phyloP scores from a whole-genome alignment of 1,140 invertebrate genomes.

The Orius insidiosus region DNA sequence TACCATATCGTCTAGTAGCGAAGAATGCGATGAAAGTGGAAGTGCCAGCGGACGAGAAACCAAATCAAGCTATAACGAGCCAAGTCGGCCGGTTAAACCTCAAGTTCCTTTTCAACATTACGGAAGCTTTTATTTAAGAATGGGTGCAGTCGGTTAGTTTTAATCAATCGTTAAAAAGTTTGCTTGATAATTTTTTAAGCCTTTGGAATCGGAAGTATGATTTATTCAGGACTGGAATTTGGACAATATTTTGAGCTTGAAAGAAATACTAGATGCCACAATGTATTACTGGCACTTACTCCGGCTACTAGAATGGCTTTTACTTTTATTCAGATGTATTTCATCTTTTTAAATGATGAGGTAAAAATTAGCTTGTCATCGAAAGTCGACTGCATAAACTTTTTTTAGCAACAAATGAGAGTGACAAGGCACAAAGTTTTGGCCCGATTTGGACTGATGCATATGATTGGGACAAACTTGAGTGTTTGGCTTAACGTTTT shows the following conservation, averaged over 20 bases:
- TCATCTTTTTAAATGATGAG: constrained; percentile 47
- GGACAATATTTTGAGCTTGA: constrained; percentile 36
- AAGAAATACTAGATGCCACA: constrained; percentile 33
- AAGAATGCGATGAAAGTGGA: constrained; percentile 15
- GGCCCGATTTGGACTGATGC: constrained; percentile 44
- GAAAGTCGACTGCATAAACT: constrained; percentile 11
- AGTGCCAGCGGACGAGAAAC: constrained; percentile 17
- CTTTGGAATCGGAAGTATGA: constrained; percentile 48
- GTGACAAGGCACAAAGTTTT: constrained; percentile 41
- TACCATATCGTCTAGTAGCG: constrained; percentile 13
- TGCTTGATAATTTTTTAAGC: constrained; percentile 24
- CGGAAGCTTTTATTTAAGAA: constrained; percentile 61
- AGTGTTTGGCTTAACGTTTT: constrained; percentile 46
- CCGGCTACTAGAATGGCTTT: constrained; percentile 38
- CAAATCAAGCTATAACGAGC: constrained; percentile 19
- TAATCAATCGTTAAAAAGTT: background rate
- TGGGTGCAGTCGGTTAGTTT: constrained; percentile 40
- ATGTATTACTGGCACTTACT: constrained; percentile 35
- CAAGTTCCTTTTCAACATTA: constrained; percentile 35
- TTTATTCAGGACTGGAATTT: constrained; percentile 47
- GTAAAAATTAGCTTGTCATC: constrained; percentile 21
- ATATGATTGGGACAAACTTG: constrained; percentile 37
- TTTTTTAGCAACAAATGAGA: constrained; percentile 29
- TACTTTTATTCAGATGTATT: constrained; percentile 45
- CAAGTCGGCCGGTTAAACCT: constrained; percentile 13